Conservation (phyloP, 2,888 invertebrate species). For the Phalera bucephala region DNA sequence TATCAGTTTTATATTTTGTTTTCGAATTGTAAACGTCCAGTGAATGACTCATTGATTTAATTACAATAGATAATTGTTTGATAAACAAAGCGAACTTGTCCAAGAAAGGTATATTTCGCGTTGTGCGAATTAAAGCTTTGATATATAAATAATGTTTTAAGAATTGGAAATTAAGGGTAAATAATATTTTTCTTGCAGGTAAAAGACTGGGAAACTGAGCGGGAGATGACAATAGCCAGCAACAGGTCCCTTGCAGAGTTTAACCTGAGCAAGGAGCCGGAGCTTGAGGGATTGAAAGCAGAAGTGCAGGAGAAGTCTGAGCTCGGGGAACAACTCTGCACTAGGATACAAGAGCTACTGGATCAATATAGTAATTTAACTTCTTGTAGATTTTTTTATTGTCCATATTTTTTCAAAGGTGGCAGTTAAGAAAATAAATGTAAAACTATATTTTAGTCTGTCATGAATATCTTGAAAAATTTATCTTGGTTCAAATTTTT, state of each 20-base stretch:
- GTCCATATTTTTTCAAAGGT: no score
- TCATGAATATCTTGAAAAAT: no score
- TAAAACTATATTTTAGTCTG: no score
- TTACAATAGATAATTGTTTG: not conserved
- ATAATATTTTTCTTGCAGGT: no score
- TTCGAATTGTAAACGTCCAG: not conserved
- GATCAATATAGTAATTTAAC: slow-evolving; percentile 89
- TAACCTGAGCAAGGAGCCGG: slow-evolving; percentile 93
- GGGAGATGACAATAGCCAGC: slow-evolving; percentile 93
- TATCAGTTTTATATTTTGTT: not conserved
- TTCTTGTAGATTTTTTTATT: no score
- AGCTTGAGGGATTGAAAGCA: slow-evolving; percentile 88
- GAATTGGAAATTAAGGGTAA: no score
- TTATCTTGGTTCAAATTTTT: no score
- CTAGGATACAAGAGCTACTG: slow-evolving; percentile 89
- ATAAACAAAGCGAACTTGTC: slow-evolving; percentile 16
- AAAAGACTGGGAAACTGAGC: slow-evolving; percentile 90
- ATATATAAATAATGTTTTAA: no score
- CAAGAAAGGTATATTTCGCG: no score
- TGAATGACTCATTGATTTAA: slow-evolving; percentile 32
- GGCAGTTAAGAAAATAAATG: no score
- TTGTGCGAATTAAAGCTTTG: no score
- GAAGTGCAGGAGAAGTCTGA: slow-evolving; percentile 87
- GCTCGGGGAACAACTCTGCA: slow-evolving; percentile 86
- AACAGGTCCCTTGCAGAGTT: slow-evolving; percentile 96